Evolutionary conservation across 2,888 invertebrate species (phyloP).

Genomic region (Mesorhabditis sp.): DNA sequence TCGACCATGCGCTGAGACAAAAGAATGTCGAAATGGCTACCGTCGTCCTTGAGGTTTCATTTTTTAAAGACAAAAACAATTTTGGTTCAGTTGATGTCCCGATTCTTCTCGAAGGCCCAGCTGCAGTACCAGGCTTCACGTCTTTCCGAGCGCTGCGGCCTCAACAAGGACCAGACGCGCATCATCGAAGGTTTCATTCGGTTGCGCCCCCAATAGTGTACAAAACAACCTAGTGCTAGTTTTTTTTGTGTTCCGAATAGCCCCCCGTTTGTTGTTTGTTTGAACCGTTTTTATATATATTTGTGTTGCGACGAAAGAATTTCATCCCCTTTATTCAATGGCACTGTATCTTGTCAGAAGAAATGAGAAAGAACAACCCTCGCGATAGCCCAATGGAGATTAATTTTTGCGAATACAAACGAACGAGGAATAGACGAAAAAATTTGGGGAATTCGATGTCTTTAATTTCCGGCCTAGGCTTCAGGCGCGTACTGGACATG

Average conservation of each 20-base stretch:
- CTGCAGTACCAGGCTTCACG: not conserved
- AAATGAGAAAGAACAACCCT: too few relatives aligned
- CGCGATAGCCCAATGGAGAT: too few relatives aligned
- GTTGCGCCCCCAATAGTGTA: constrained; percentile 29
- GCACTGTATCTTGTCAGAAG: too few relatives aligned
- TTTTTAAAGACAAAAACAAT: too few relatives aligned
- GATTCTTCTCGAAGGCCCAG: not conserved
- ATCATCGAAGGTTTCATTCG: constrained; percentile 34
- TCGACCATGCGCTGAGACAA: constrained; percentile 30
- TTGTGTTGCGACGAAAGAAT: too few relatives aligned
- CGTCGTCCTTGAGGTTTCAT: not conserved
- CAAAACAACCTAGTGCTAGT: too few relatives aligned
- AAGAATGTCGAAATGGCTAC: constrained; percentile 15
- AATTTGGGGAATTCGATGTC: not conserved
- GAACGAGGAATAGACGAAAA: not conserved
- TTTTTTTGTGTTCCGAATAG: too few relatives aligned
- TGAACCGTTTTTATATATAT: too few relatives aligned
- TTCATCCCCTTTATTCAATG: too few relatives aligned
- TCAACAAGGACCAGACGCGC: constrained; percentile 25
- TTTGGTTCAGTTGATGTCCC: not conserved
- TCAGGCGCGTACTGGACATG: constrained; percentile 51
- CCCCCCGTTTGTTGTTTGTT: too few relatives aligned
- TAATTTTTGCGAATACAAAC: not conserved
- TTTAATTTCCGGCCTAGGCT: constrained; percentile 17
- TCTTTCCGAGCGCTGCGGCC: constrained; percentile 19